Evolutionary conservation across 2,888 invertebrate genomes (phyloP).

Genomic region (Diplolepis rosae): DNA sequence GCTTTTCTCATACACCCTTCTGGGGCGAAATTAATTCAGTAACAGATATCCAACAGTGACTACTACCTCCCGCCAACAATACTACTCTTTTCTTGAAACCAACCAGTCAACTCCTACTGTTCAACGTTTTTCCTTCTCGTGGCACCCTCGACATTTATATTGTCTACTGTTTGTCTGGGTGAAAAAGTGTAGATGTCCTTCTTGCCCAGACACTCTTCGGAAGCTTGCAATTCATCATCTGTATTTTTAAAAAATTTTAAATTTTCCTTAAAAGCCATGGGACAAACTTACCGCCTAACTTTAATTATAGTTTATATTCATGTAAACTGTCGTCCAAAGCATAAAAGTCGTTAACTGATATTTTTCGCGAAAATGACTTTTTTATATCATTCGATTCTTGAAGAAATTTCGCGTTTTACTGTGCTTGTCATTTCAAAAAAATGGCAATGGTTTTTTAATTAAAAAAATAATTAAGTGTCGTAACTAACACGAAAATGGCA

Average conservation of each 20-base stretch:
- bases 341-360: no score
- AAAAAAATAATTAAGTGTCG: no score
- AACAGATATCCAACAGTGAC: conserved; percentile 65
- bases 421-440: no score
- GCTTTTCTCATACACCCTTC: conserved; percentile 46
- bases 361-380: no score
- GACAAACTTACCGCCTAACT: no score
- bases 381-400: no score
- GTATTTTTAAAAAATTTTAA: background rate
- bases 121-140: conserved; percentile 45
- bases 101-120: conserved; percentile 33
- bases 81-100: conserved; percentile 27
- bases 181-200: background rate
- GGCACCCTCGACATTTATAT: conserved; percentile 45
- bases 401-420: no score
- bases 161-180: conserved; percentile 45
- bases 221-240: background rate
- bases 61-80: conserved; percentile 32
- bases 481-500: no score
- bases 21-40: conserved; percentile 71
- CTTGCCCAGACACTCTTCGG: background rate
- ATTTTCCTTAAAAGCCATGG: no score
- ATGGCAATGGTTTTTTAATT: no score
- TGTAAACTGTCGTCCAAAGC: no score
- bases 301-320: no score